phyloP scores from a whole-genome alignment of 2,113 vertebrate genomes.

The Ctenodactylus gundi region DNA sequence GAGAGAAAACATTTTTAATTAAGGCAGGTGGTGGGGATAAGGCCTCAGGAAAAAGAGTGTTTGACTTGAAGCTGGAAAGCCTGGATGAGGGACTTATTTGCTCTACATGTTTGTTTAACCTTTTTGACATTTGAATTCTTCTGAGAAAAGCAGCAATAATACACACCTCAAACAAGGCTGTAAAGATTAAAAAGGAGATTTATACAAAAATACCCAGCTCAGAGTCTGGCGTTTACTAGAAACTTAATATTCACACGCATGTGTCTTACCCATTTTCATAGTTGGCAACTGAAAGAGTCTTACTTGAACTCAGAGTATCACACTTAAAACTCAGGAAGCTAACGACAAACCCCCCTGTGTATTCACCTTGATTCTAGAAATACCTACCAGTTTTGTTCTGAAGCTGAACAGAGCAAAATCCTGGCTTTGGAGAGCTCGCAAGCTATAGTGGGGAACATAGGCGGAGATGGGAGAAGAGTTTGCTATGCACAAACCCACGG shows the following conservation, averaged over 20 bases:
- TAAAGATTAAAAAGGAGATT: background rate
- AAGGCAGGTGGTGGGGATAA: background rate
- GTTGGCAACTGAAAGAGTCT: background rate
- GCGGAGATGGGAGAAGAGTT: background rate
- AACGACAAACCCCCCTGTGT: background rate
- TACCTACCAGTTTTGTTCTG: background rate
- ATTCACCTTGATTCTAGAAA: background rate
- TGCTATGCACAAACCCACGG: background rate
- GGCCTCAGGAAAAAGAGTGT: background rate
- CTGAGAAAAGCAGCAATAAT: background rate
- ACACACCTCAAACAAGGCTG: background rate
- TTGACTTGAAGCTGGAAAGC: background rate
- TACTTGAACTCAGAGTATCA: background rate
- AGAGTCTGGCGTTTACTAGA: background rate
- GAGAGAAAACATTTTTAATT: background rate
- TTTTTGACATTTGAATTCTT: conserved; percentile 30
- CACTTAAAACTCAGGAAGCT: background rate
- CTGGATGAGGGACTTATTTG: background rate
- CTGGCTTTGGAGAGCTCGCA: background rate
- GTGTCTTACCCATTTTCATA: background rate
- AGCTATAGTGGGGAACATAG: background rate
- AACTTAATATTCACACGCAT: background rate
- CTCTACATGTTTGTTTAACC: background rate
- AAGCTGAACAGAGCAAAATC: background rate
- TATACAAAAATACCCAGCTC: background rate